Conservation (phyloP, 2,888 invertebrate genomes). For the Drosophila cognata region DNA sequence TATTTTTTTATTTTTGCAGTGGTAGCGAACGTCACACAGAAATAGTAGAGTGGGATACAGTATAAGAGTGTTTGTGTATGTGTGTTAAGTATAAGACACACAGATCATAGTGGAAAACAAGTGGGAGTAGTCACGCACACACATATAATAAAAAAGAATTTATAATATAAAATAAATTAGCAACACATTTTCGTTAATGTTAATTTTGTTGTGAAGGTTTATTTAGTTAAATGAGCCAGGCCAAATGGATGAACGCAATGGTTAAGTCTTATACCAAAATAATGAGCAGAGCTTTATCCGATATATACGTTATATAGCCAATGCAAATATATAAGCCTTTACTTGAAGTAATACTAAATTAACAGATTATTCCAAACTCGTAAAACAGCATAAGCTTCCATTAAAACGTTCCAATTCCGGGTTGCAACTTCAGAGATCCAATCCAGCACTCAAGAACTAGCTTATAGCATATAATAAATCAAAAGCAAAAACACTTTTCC, state of each 20-base stretch:
- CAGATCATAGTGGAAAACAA: slow-evolving; percentile 49
- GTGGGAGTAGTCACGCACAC: slow-evolving; percentile 53
- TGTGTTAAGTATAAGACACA: slow-evolving; percentile 53
- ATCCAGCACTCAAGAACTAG: slow-evolving; percentile 29
- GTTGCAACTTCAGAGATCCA: slow-evolving; percentile 2
- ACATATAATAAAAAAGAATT: slow-evolving; percentile 72
- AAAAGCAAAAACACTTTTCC: slow-evolving; percentile 44
- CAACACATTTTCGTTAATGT: slow-evolving; percentile 18
- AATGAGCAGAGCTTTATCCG: slow-evolving; percentile 3
- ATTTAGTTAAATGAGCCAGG: slow-evolving; percentile 48
- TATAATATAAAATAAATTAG: slow-evolving; percentile 50
- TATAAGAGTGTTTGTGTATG: slow-evolving; percentile 37
- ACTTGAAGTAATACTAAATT: not conserved
- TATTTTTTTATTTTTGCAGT: slow-evolving; percentile 27
- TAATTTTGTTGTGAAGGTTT: slow-evolving; percentile 21
- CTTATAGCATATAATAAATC: slow-evolving; percentile 33
- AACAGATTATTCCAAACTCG: not conserved
- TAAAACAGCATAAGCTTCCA: not conserved
- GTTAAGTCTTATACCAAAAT: slow-evolving; percentile 19
- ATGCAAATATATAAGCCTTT: not conserved
- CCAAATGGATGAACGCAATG: slow-evolving; percentile 40
- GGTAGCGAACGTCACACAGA: slow-evolving; percentile 40
- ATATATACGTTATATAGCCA: slow-evolving; percentile 3
- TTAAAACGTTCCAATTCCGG: not conserved
- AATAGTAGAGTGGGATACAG: slow-evolving; percentile 23